phyloP scores from a whole-genome alignment of 2,888 invertebrate genomes.

The Diarsia rubi region DNA sequence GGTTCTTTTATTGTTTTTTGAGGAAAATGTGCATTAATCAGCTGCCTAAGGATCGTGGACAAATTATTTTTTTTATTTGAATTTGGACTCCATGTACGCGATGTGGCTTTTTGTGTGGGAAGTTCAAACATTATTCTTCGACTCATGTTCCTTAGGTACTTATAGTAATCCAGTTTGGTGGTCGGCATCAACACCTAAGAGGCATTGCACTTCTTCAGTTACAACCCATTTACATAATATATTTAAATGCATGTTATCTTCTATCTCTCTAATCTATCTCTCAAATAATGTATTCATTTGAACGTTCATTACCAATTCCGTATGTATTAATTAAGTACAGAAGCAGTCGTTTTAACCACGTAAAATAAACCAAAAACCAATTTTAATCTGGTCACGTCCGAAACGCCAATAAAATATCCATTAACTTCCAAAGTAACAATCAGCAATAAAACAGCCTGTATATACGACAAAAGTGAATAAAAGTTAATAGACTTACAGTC shows the following conservation, averaged over 20 bases:
- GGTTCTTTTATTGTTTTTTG: neutral
- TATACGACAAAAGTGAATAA: slow-evolving; percentile 60
- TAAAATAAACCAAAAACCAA: slow-evolving; percentile 11
- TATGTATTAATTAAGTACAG: neutral
- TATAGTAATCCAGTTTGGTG: neutral
- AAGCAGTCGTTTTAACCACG: slow-evolving; percentile 19
- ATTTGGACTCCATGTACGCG: neutral
- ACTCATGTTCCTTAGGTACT: neutral
- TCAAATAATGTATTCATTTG: neutral
- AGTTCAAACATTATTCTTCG: neutral
- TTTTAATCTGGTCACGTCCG: slow-evolving; percentile 52
- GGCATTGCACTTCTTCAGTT: neutral
- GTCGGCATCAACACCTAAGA: neutral
- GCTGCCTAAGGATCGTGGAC: neutral
- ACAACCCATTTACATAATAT: neutral
- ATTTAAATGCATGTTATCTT: neutral
- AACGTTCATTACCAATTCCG: neutral
- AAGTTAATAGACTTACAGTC: slow-evolving; percentile 70
- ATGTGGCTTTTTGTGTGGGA: neutral
- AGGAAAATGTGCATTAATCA: neutral
- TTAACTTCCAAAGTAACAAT: slow-evolving; percentile 48
- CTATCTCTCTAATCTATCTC: too few relatives aligned
- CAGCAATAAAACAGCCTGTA: slow-evolving; percentile 44
- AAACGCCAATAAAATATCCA: slow-evolving; percentile 50
- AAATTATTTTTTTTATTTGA: neutral